Conservation (phyloP, 2,113 vertebrate species). For the Martes martes region DNA sequence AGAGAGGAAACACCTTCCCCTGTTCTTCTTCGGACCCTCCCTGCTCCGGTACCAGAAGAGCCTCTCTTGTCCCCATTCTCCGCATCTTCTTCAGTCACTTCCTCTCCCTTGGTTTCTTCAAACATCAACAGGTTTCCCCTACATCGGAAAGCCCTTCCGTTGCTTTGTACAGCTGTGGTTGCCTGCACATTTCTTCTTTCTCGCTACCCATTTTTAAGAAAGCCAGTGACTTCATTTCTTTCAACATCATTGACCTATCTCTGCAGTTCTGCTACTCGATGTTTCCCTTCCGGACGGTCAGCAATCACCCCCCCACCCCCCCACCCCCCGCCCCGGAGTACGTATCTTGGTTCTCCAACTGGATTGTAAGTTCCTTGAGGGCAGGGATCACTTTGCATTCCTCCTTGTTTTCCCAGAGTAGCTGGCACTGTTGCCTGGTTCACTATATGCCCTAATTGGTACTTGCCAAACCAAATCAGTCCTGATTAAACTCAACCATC, state of each 20-base stretch:
- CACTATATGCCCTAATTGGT: neutral
- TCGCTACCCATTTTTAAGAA: neutral
- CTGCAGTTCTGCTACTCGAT: neutral
- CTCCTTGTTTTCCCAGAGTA: neutral
- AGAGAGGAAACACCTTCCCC: neutral
- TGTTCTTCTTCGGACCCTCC: neutral
- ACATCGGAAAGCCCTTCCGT: neutral
- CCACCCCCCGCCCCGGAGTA: neutral
- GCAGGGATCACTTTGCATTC: neutral
- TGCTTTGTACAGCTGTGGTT: neutral
- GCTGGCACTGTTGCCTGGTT: neutral
- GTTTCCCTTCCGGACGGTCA: neutral
- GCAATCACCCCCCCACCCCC: neutral
- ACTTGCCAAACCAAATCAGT: neutral
- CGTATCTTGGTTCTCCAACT: neutral
- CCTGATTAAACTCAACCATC: neutral
- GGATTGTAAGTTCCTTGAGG: neutral
- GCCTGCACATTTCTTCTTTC: neutral
- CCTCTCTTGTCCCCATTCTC: neutral
- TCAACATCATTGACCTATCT: neutral
- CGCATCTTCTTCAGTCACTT: neutral
- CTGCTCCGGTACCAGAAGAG: neutral
- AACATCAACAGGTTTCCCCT: neutral
- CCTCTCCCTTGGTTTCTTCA: neutral
- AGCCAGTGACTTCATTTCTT: neutral